phyloP scores from a whole-genome alignment of 2,888 invertebrate species.

The Himalopsyche anomala region DNA sequence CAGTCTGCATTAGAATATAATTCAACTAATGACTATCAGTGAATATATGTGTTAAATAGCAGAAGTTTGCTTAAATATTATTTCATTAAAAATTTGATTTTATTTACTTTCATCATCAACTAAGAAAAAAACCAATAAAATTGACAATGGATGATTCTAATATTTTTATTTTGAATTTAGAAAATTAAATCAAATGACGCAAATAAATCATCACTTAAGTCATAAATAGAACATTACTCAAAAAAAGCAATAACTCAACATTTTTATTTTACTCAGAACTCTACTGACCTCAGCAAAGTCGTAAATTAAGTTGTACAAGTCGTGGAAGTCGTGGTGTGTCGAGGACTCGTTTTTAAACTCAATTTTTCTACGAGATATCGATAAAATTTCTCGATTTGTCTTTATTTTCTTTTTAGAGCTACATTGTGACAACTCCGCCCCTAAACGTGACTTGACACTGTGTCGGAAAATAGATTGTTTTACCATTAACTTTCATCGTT shows the following conservation, averaged over 20 bases:
- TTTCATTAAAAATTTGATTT: no score
- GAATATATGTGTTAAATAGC: no score
- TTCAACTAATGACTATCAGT: no score
- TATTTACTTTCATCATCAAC: no score
- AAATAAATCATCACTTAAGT: background rate
- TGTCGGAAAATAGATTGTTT: background rate
- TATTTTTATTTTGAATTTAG: no score
- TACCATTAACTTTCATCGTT: background rate
- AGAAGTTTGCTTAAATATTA: no score
- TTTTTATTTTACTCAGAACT: constrained; percentile 7
- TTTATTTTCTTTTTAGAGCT: background rate
- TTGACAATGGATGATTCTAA: no score
- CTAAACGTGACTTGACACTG: background rate
- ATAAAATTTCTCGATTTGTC: constrained; percentile 15
- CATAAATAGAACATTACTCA: background rate
- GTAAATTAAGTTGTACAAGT: constrained; percentile 11
- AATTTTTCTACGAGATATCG: constrained; percentile 12
- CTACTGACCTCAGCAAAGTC: background rate
- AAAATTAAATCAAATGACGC: no score
- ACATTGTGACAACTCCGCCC: background rate
- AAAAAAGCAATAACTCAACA: background rate
- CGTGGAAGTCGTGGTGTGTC: background rate
- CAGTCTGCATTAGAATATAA: no score
- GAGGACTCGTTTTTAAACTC: constrained; percentile 10
- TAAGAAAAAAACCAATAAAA: no score